Percentiles rank a stretch among this genome's conserved stretches.
phyloP scores from a whole-genome alignment of 2,888 invertebrate species.

The Drosophila yooni region DNA sequence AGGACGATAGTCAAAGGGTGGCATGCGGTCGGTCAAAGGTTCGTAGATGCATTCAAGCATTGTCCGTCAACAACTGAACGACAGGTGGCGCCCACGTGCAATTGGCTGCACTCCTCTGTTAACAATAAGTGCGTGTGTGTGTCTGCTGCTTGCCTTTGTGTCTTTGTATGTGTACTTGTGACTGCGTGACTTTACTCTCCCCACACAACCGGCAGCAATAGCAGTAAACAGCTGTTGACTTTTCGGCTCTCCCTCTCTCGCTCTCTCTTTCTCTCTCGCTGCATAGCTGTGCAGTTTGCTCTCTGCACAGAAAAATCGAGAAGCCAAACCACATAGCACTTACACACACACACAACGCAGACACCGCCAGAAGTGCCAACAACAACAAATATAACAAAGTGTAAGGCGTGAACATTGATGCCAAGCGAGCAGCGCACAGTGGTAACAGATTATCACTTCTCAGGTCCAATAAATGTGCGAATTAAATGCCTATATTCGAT shows the following conservation, averaged over 20 bases:
- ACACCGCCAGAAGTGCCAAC: constrained; percentile 24
- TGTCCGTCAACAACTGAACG: constrained; percentile 26
- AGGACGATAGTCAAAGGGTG: not conserved
- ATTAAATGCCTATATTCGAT: not conserved
- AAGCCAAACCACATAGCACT: constrained; percentile 40
- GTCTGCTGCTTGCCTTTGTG: not conserved
- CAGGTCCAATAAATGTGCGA: not conserved
- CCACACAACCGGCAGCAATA: not conserved
- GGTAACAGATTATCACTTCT: constrained; percentile 4
- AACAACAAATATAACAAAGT: constrained; percentile 19
- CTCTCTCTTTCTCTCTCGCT: not conserved
- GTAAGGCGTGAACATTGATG: constrained; percentile 51
- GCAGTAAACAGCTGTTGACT: constrained; percentile 41
- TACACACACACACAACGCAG: constrained; percentile 13
- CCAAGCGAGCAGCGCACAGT: constrained; percentile 41
- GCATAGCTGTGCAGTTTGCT: constrained; percentile 11
- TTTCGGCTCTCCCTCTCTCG: constrained; percentile 6
- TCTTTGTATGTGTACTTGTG: constrained; percentile 22
- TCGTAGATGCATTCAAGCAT: constrained; percentile 17
- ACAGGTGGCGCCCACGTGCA: constrained; percentile 47
- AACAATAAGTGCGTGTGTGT: constrained; percentile 1
- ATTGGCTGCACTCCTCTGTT: constrained; percentile 8
- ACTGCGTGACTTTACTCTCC: constrained; percentile 38
- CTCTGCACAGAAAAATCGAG: constrained; percentile 55
- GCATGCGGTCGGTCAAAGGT: constrained; percentile 9